phyloP scores from a whole-genome alignment of 2,888 invertebrate genomes.

The Sarcophaga carnaria region DNA sequence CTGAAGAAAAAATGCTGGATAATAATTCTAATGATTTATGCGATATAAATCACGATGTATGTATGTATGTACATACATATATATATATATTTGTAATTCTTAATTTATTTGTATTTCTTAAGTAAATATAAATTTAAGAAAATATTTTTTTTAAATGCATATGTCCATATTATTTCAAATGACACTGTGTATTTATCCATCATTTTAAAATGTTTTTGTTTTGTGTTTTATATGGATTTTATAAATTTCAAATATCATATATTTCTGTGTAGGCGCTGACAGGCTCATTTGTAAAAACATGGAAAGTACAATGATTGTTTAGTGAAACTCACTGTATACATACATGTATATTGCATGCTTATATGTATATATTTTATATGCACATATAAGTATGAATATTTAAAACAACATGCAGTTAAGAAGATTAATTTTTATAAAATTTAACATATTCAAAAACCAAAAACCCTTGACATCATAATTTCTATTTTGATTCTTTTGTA shows the following conservation, averaged over 20 bases:
- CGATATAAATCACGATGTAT: too few species aligned
- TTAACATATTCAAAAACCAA: neutral
- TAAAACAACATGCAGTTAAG: neutral
- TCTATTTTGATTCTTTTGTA: neutral
- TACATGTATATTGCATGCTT: too few species aligned
- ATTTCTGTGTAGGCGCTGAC: conserved; percentile 46
- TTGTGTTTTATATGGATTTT: neutral
- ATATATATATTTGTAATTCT: too few species aligned
- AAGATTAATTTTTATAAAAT: conserved; percentile 44
- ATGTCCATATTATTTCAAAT: too few species aligned
- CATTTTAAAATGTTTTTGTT: neutral
- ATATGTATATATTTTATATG: neutral
- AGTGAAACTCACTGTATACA: neutral
- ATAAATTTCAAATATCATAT: conserved; percentile 2
- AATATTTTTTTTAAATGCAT: too few species aligned
- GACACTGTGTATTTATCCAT: neutral
- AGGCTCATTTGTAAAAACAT: conserved; percentile 30
- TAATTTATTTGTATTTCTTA: too few species aligned
- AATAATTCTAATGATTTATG: too few species aligned
- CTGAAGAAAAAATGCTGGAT: too few species aligned
- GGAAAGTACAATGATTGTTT: conserved; percentile 21
- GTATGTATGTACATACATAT: too few species aligned
- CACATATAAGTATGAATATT: neutral
- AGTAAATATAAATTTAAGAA: too few species aligned
- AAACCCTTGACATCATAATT: conserved; percentile 57